Conservation (phyloP, 2,113 vertebrate genomes). For the Cyprinodon brontotheroides region DNA sequence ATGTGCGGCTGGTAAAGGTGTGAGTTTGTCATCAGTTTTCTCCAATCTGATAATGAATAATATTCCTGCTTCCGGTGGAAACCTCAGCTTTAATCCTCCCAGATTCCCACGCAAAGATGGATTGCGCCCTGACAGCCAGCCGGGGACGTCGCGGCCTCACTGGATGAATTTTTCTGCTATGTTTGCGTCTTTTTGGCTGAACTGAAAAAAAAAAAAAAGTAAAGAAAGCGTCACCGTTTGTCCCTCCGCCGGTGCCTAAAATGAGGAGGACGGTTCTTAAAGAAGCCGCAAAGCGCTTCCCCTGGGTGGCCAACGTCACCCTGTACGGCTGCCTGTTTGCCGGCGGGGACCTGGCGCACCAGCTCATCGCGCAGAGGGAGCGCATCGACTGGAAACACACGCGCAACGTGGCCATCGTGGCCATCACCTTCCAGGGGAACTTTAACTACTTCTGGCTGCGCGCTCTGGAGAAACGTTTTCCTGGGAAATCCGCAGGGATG, state of each 20-base stretch:
- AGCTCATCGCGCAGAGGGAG: slow-evolving; percentile 76
- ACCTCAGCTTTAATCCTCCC: slow-evolving; percentile 43
- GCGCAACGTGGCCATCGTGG: slow-evolving; percentile 83
- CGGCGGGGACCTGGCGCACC: slow-evolving; percentile 86
- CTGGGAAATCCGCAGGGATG: slow-evolving; percentile 80
- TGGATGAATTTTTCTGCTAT: slow-evolving; percentile 12
- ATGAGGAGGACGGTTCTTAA: slow-evolving; percentile 71
- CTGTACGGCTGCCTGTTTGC: slow-evolving; percentile 85
- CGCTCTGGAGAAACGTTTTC: slow-evolving; percentile 85
- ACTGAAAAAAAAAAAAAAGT: slow-evolving; percentile 1
- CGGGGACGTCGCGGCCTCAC: slow-evolving; percentile 23
- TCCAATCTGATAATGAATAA: slow-evolving; percentile 30
- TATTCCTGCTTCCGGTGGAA: slow-evolving; percentile 30
- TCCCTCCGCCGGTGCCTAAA: slow-evolving; percentile 9
- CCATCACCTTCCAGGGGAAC: slow-evolving; percentile 87
- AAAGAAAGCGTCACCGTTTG: background rate
- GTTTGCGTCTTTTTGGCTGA: slow-evolving; percentile 12
- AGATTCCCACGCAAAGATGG: slow-evolving; percentile 46
- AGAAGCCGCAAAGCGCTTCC: slow-evolving; percentile 75
- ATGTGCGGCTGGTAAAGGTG: background rate
- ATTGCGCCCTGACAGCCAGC: slow-evolving; percentile 19
- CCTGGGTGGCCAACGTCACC: slow-evolving; percentile 87
- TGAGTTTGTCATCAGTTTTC: background rate
- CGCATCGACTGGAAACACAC: slow-evolving; percentile 86
- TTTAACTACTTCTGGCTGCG: slow-evolving; percentile 89